Evolutionary conservation across 1,140 invertebrate species (phyloP).

Genomic region (Acyrthosiphon pisum): DNA sequence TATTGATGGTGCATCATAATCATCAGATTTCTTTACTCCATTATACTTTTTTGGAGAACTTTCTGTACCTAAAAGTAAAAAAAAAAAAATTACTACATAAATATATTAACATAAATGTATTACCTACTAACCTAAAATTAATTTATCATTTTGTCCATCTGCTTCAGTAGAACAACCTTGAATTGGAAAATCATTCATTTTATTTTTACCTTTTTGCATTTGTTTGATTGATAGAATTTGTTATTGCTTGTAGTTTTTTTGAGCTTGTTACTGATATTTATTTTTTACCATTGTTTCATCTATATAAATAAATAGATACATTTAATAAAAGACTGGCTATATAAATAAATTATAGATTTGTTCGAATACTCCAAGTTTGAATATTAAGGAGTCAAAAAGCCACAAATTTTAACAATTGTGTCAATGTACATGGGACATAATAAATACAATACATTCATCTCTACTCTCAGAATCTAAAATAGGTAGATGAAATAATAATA

Average conservation of each 20-base stretch:
- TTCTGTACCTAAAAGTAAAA: background rate
- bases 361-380: slow-evolving; percentile 61
- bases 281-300: slow-evolving; percentile 60
- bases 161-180: slow-evolving; percentile 39
- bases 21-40: slow-evolving; percentile 36
- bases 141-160: slow-evolving; percentile 25
- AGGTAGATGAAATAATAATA: no score
- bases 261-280: slow-evolving; percentile 61
- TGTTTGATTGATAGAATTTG: slow-evolving; percentile 70
- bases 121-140: background rate
- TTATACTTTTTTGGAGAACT: slow-evolving; percentile 38
- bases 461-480: no score
- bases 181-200: slow-evolving; percentile 48
- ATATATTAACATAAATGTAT: no score
- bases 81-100: background rate
- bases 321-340: background rate
- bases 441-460: no score
- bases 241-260: slow-evolving; percentile 72
- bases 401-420: no score
- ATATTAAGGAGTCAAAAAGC: background rate
- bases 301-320: slow-evolving; percentile 60
- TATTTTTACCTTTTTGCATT: slow-evolving; percentile 13
- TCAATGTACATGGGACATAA: no score
- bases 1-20: slow-evolving; percentile 20
- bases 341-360: background rate